Evolutionary conservation across 2,113 vertebrate genomes (phyloP).

Genomic region (Chionis minor): DNA sequence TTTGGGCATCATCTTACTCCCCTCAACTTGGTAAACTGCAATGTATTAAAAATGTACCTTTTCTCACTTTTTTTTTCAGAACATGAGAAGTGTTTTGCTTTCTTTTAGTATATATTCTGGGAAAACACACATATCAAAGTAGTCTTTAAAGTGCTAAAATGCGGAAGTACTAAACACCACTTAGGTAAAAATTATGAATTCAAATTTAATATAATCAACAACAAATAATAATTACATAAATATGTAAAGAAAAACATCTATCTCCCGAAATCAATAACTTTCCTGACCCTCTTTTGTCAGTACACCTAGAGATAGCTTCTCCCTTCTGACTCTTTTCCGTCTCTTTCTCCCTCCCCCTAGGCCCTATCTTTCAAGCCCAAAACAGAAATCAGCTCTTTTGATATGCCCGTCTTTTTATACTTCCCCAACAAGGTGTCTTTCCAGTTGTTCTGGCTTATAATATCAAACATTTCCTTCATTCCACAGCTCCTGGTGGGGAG

Average conservation of each 20-base stretch:
- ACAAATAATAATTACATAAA: not conserved
- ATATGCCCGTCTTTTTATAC: not conserved
- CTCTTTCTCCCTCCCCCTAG: not conserved
- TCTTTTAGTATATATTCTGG: not conserved
- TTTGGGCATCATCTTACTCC: not conserved
- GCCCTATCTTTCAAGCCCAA: not conserved
- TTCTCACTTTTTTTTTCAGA: not conserved
- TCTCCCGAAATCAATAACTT: not conserved
- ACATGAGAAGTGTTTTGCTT: not conserved
- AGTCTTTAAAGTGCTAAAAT: not conserved
- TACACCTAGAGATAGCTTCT: not conserved
- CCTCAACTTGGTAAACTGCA: fast-evolving
- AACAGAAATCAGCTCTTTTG: not conserved
- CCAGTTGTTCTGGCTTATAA: not conserved
- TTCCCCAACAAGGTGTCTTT: not conserved
- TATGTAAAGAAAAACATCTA: not conserved
- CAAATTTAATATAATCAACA: not conserved
- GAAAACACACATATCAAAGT: not conserved
- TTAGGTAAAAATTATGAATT: not conserved
- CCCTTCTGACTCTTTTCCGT: not conserved
- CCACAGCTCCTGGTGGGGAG: not conserved
- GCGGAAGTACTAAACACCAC: not conserved
- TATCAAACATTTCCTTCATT: not conserved
- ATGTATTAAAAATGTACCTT: not conserved
- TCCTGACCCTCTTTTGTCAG: not conserved